Percentiles rank a stretch among this genome's conserved stretches.
phyloP scores from a whole-genome alignment of 2,888 invertebrate species.

The Deroplatys truncata region DNA sequence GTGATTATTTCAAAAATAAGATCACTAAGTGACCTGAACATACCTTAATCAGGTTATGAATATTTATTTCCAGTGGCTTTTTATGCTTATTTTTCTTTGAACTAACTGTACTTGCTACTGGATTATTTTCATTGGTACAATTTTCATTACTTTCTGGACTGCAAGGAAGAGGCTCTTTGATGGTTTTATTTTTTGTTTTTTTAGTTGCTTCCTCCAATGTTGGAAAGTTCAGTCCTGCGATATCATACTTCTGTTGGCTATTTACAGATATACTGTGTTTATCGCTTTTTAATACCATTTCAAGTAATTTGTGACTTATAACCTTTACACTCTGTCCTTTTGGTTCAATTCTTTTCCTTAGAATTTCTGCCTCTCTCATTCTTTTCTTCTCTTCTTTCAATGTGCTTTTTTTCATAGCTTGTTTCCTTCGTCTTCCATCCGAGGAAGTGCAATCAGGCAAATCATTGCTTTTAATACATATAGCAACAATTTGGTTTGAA shows the following conservation, averaged over 20 bases:
- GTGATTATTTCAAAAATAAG: too few species aligned
- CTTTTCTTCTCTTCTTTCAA: constrained; percentile 5
- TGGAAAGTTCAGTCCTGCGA: not conserved
- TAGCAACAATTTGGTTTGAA: not conserved
- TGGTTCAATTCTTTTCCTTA: constrained; percentile 5
- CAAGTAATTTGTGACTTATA: not conserved
- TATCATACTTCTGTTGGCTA: not conserved
- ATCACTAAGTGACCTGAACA: too few species aligned
- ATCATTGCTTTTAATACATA: not conserved
- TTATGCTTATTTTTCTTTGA: not conserved
- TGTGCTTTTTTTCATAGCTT: not conserved
- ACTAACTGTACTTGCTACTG: not conserved
- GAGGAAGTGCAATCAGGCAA: not conserved
- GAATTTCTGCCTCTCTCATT: constrained; percentile 8
- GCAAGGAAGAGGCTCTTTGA: not conserved
- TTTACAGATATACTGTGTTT: not conserved
- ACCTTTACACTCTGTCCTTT: constrained; percentile 13
- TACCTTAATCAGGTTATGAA: not conserved
- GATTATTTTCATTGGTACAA: not conserved
- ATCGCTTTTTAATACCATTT: not conserved
- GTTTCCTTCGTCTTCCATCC: not conserved
- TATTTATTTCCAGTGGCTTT: not conserved
- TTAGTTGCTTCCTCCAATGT: not conserved
- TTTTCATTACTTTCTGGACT: not conserved
- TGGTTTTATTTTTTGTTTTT: not conserved